phyloP scores from a whole-genome alignment of 2,888 invertebrate species.

The Boloria euphrosyne region DNA sequence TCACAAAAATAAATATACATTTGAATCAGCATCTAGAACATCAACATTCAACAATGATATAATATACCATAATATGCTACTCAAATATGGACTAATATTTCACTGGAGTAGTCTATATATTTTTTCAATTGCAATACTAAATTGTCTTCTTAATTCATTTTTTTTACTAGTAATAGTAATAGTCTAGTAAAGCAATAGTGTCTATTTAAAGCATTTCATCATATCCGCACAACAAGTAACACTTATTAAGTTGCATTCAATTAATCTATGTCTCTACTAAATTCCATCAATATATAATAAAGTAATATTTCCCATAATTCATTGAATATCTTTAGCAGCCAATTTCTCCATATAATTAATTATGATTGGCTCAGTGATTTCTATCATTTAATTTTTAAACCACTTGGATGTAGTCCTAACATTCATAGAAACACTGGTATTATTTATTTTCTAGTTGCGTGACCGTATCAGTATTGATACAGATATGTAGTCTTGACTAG shows the following conservation, averaged over 20 bases:
- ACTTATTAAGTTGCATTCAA: conserved; percentile 19
- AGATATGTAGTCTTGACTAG: conserved; percentile 16
- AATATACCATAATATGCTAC: conserved; percentile 22
- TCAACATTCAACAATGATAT: conserved; percentile 43
- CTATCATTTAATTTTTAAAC: neutral
- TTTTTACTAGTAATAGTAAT: conserved; percentile 21
- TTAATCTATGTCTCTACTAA: conserved; percentile 15
- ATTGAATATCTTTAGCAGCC: neutral
- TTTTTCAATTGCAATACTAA: conserved; percentile 18
- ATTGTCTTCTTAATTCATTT: conserved; percentile 12
- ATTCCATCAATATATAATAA: conserved; percentile 16
- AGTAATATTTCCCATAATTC: conserved; percentile 10
- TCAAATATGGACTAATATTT: conserved; percentile 28
- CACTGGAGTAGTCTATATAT: conserved; percentile 10
- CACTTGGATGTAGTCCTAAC: no score
- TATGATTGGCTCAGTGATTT: conserved; percentile 5
- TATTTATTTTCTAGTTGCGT: neutral
- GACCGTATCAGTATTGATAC: conserved; percentile 1
- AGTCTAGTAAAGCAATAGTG: conserved; percentile 33
- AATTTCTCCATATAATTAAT: conserved; percentile 8
- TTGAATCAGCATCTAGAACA: conserved; percentile 37
- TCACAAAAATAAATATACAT: conserved; percentile 42
- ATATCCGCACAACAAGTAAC: conserved; percentile 35
- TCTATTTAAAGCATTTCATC: conserved; percentile 38
- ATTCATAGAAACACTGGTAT: no score